Evolutionary conservation across 1,140 invertebrate species (phyloP).

Genomic region (Panagrolaimus sp.): DNA sequence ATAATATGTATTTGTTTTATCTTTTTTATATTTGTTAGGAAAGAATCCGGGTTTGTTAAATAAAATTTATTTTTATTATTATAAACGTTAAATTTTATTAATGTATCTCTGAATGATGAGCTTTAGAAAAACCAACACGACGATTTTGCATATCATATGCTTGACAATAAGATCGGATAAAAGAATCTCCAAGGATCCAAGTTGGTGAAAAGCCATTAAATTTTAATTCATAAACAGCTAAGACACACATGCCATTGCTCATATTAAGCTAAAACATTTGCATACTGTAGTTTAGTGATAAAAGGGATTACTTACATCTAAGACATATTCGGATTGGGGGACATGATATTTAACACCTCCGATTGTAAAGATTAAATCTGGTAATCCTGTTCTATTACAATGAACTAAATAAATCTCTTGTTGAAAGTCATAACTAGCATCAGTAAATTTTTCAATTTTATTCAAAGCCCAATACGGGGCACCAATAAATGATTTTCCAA

Average conservation of each 20-base stretch:
- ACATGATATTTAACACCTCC: neutral
- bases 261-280: neutral
- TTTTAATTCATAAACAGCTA: neutral
- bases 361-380: conserved; percentile 10
- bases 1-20: conserved; percentile 30
- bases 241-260: conserved; percentile 9
- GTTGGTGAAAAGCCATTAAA: neutral
- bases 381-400: conserved; percentile 2
- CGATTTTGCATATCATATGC: conserved; percentile 12
- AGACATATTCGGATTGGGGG: conserved; percentile 4
- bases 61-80: conserved; percentile 12
- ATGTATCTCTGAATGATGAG: neutral
- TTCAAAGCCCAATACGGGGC: conserved; percentile 1
- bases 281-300: neutral
- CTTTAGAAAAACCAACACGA: conserved; percentile 12
- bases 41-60: neutral
- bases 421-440: conserved; percentile 1
- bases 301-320: neutral
- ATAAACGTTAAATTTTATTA: neutral
- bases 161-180: conserved; percentile 17
- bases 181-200: conserved; percentile 18
- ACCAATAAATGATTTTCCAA: neutral
- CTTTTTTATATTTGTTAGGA: neutral
- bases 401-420: neutral
- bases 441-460: conserved; percentile 8